phyloP scores from a whole-genome alignment of 2,113 vertebrate species.

The Anser brachyrhynchus region DNA sequence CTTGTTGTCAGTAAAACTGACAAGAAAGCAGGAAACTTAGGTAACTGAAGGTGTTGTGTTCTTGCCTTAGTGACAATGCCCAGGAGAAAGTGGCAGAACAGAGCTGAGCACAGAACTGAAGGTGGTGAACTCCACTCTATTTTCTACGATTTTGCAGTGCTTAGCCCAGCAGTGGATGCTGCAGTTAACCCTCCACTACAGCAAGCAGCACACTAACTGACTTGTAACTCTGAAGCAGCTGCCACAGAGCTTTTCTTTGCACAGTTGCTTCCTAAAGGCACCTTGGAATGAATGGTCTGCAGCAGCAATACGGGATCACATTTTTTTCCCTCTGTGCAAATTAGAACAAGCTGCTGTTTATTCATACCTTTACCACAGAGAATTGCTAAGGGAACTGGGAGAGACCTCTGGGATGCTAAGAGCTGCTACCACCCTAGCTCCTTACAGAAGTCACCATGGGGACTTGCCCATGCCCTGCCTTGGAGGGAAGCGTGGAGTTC shows the following conservation, averaged over 20 bases:
- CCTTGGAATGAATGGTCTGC: background rate
- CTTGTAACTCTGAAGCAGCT: background rate
- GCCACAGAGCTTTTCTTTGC: background rate
- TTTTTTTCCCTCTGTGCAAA: background rate
- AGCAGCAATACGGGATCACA: background rate
- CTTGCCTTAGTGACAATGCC: background rate
- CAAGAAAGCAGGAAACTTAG: background rate
- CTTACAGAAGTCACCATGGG: background rate
- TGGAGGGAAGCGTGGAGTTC: background rate
- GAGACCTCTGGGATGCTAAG: background rate
- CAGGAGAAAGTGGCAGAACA: background rate
- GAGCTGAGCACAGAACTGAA: background rate
- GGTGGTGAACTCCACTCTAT: background rate
- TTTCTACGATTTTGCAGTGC: background rate
- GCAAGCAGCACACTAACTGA: background rate
- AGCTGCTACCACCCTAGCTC: accelerated
- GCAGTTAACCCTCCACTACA: background rate
- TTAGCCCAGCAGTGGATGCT: background rate
- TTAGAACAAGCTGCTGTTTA: background rate
- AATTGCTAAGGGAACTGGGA: background rate
- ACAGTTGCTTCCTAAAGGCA: background rate
- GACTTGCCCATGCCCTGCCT: background rate
- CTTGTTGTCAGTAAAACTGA: background rate
- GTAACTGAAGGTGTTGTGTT: background rate
- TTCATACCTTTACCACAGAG: background rate